A percentile compares a stretch with the other conserved stretches of the same genome.
phyloP scores from a whole-genome alignment of 2,113 vertebrate genomes.

The Trochalopteron elliotii region DNA sequence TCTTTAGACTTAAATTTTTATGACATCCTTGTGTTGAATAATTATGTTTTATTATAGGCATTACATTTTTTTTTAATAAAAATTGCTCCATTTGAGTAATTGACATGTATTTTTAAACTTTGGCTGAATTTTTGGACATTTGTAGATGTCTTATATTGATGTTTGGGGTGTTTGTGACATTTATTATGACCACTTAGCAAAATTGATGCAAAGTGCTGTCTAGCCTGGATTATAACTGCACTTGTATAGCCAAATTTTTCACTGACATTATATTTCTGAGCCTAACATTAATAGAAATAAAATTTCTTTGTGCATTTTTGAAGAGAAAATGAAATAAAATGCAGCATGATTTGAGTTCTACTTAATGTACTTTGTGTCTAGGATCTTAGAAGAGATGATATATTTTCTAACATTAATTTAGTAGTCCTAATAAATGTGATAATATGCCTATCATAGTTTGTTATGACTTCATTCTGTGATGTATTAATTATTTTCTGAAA shows the following conservation, averaged over 20 bases:
- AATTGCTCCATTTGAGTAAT: neutral
- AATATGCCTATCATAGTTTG: neutral
- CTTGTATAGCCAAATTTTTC: neutral
- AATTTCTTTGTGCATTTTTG: neutral
- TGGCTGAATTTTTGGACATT: neutral
- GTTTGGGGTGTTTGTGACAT: neutral
- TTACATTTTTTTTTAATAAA: neutral
- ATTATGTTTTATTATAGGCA: neutral
- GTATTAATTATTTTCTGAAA: neutral
- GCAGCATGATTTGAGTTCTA: neutral
- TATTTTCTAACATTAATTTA: neutral
- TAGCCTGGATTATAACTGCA: neutral
- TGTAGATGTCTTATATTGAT: neutral
- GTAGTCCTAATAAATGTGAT: neutral
- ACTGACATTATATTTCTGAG: neutral
- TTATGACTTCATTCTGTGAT: neutral
- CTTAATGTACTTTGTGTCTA: neutral
- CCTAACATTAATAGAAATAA: neutral
- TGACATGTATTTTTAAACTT: neutral
- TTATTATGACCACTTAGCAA: neutral
- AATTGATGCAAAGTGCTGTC: neutral
- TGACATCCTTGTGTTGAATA: neutral
- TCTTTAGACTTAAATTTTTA: neutral
- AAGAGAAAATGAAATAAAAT: neutral
- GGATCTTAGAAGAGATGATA: neutral